Evolutionary conservation across 2,113 vertebrate genomes (phyloP), one percentile per base, ranked within the genome.

Genomic region (Sylvilagus bachmani): DNA sequence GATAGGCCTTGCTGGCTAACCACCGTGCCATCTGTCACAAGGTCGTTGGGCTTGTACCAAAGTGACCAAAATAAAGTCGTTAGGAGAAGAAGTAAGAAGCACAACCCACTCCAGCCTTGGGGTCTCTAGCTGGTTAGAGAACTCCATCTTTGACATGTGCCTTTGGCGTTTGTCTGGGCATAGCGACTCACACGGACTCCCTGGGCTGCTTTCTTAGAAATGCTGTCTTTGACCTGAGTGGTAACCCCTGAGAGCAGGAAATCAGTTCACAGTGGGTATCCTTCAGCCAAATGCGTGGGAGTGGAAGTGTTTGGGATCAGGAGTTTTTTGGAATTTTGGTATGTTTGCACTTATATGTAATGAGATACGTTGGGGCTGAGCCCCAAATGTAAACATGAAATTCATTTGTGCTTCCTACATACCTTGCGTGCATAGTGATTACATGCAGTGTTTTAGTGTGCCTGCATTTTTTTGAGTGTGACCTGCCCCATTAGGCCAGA

Each of bases 161-260:
- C 19, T 49, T 77, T 75, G 55, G 31, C 79, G 78, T 75, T 85
- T 61, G n/a, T 24, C 51, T 27, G 22, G 2, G 14, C 79, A 1
- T 24, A 19, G 83, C 24, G 44, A 29, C 25, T 87, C 22, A 33
- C 12, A 49, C 33, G n/a, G 29, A 70, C 17, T 91, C 53, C 69
- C 71, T 67, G 24, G 44, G 29, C 51, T 92, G 79, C 80, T 95
- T 29, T 69, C 24, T 55, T 84, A 44, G 51, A 90, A 80, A 96
- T 33, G 21, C 53, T 70, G 58, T 49, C 64, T 69, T 38, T 29
- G 2, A 64, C 29, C 64, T 93, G 29, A 64, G 53, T 70, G 17
- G 21, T 49, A 21, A 61, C 14, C 81, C 13, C 5, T 29, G 33
- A 89, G 44, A 69, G 4, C 22, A 75, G 69, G 31, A 77, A 61